Conservation (phyloP, 2,113 vertebrate genomes). For the Anolis sagrei region DNA sequence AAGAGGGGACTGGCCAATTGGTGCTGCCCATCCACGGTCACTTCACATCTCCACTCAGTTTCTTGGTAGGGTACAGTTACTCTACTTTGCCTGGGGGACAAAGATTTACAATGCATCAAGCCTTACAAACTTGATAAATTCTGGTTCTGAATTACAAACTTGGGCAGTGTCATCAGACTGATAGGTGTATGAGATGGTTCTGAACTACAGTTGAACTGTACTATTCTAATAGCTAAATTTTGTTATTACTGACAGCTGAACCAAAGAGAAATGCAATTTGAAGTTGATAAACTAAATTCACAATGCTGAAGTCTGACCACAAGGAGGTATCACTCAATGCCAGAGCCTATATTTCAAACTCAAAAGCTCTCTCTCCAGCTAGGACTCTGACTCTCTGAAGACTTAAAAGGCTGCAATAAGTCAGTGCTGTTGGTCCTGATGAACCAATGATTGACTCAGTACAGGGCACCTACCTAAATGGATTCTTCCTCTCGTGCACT, state of each 20-base stretch:
- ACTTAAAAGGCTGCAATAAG: neutral
- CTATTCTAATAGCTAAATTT: neutral
- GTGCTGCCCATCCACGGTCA: too few species aligned
- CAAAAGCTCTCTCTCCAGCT: neutral
- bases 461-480: neutral
- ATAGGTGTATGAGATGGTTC: neutral
- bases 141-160: neutral
- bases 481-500: neutral
- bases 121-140: neutral
- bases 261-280: neutral
- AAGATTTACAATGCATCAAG: neutral
- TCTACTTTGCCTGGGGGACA: too few species aligned
- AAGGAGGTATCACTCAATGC: too few species aligned
- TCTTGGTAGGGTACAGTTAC: too few species aligned
- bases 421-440: neutral
- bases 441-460: neutral
- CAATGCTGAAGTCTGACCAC: constrained; percentile 20
- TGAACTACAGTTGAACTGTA: neutral
- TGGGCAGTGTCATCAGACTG: neutral
- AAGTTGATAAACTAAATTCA: neutral
- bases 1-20: too few species aligned
- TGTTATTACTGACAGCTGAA: neutral
- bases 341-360: neutral
- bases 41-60: too few species aligned
- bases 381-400: neutral